Evolutionary conservation across 2,797 vertebrate species (phyloP).

Genomic region (Sarcophilus harrisii): DNA sequence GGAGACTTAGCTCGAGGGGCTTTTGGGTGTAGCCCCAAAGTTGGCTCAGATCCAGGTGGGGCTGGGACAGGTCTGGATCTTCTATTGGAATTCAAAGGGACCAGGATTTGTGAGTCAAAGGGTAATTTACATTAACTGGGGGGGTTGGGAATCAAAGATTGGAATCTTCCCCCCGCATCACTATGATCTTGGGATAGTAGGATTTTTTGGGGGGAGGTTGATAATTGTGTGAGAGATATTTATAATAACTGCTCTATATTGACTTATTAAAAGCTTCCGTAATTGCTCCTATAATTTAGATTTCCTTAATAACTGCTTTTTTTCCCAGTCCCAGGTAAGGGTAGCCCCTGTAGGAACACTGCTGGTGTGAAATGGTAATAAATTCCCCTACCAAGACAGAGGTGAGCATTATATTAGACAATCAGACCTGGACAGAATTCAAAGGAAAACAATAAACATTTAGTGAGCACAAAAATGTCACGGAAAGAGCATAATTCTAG

Average conservation of each 20-base stretch:
- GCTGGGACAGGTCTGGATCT: too few species aligned
- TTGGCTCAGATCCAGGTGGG: too few species aligned
- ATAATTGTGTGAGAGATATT: background rate
- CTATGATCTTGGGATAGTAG: background rate
- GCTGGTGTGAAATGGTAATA: background rate
- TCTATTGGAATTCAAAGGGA: too few species aligned
- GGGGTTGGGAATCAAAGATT: too few species aligned
- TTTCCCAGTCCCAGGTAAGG: slow-evolving; percentile 88
- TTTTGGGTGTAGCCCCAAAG: too few species aligned
- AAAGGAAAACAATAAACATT: background rate
- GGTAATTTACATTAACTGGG: too few species aligned
- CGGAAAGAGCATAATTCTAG: background rate
- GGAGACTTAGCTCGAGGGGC: too few species aligned
- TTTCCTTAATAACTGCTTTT: slow-evolving; percentile 81
- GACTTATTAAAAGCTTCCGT: background rate
- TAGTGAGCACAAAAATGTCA: background rate
- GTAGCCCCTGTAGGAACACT: background rate
- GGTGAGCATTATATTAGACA: background rate
- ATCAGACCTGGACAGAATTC: background rate
- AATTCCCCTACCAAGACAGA: fast-evolving
- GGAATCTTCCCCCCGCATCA: too few species aligned
- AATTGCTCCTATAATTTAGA: background rate
- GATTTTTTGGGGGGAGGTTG: background rate
- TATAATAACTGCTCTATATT: background rate
- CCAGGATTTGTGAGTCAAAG: too few species aligned